Evolutionary conservation across 2,888 invertebrate species (phyloP).

Genomic region (Eurytoma californica): DNA sequence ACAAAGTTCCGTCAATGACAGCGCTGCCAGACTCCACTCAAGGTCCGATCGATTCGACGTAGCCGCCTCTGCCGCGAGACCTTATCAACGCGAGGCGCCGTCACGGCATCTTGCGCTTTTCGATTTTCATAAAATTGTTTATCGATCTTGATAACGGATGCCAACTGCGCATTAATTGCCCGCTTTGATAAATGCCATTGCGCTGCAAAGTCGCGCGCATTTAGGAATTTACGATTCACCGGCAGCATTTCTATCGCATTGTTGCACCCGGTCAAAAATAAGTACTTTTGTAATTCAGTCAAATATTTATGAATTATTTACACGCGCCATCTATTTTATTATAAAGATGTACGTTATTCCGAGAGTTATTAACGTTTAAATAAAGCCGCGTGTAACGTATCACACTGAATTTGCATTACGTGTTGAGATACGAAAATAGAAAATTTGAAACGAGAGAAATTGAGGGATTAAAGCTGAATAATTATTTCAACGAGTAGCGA

Average conservation of each 20-base stretch:
- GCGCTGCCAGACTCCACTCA: constrained; percentile 16
- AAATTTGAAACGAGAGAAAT: too few species aligned
- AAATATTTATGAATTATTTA: constrained; percentile 10
- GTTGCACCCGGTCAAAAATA: constrained; percentile 22
- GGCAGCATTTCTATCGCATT: neutral
- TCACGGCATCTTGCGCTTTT: neutral
- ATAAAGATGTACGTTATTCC: too few species aligned
- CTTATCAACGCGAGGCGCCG: constrained; percentile 6
- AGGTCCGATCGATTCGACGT: constrained; percentile 43
- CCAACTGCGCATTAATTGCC: constrained; percentile 45
- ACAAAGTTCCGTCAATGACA: constrained; percentile 41
- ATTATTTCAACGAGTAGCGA: neutral
- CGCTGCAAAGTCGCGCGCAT: neutral
- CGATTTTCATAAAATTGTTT: constrained; percentile 40
- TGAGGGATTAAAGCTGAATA: too few species aligned
- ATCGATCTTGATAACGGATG: constrained; percentile 35
- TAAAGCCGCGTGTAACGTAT: too few species aligned
- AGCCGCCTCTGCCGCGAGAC: neutral
- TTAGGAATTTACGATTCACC: too few species aligned
- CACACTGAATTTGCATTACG: too few species aligned
- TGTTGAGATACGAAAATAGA: too few species aligned
- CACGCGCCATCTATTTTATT: too few species aligned
- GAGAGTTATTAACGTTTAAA: too few species aligned
- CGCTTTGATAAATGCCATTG: constrained; percentile 4
- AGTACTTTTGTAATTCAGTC: constrained; percentile 2